Conservation (phyloP, 1,140 invertebrate genomes). For the Drosophila navojoa region DNA sequence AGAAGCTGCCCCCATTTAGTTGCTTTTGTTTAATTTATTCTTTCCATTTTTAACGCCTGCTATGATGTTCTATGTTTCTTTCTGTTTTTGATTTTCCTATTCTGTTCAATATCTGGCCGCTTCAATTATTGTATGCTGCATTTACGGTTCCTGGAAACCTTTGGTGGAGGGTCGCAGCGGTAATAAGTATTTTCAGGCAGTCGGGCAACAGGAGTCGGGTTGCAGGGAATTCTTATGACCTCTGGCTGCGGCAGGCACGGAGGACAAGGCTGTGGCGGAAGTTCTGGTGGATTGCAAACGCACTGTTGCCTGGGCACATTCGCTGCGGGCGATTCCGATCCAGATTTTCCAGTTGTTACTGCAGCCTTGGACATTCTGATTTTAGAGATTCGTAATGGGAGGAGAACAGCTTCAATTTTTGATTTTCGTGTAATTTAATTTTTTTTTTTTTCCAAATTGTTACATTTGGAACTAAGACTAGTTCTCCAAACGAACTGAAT, state of each 20-base stretch:
- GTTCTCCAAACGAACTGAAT: constrained; percentile 1
- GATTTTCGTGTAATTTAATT: not conserved
- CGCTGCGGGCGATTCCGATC: too few relatives aligned
- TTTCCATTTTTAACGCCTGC: constrained; percentile 18
- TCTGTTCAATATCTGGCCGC: not conserved
- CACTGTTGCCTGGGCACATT: not conserved
- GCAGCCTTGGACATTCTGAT: not conserved
- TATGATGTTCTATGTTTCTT: not conserved
- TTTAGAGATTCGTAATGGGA: not conserved
- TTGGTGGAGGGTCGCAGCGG: not conserved
- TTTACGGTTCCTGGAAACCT: not conserved
- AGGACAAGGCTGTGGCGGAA: not conserved
- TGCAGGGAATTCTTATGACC: constrained; percentile 14
- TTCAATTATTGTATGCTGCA: constrained; percentile 29
- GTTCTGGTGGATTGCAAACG: not conserved
- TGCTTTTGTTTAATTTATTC: not conserved
- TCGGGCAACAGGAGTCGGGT: too few relatives aligned
- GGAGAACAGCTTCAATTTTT: not conserved
- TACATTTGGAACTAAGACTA: constrained; percentile 11
- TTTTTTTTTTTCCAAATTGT: not conserved
- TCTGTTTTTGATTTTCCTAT: too few relatives aligned
- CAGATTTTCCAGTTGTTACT: too few relatives aligned
- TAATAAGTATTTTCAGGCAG: not conserved
- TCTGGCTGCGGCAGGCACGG: constrained; percentile 5
- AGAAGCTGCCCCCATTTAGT: not conserved